Percentiles rank a stretch among this genome's conserved stretches.
These are phyloP conservation scores for Diorhabda elongata DNA, from an alignment of 1,140 invertebrate genomes.

Conservation along the genomic window DNA sequence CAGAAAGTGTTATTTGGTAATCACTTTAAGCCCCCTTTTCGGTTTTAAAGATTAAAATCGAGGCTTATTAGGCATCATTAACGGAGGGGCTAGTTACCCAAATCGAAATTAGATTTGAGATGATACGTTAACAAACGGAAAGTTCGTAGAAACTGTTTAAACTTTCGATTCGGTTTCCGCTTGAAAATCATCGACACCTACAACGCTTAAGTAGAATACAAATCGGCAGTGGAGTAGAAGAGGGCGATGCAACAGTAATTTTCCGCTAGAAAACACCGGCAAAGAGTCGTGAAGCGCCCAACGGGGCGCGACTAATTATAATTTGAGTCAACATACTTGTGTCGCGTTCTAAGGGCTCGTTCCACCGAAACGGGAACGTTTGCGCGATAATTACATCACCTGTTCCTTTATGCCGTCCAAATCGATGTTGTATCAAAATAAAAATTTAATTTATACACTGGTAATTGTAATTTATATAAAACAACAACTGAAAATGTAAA, in stretches of 20 bases:
- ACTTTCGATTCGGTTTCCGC: not conserved
- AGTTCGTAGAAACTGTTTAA: not conserved
- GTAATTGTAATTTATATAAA: too few species aligned
- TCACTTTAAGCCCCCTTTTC: conserved; percentile 13
- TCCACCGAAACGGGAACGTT: not conserved
- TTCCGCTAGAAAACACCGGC: conserved; percentile 8
- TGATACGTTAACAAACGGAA: not conserved
- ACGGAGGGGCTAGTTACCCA: not conserved
- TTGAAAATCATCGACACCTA: conserved; percentile 10
- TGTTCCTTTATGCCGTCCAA: not conserved
- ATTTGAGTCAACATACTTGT: conserved; percentile 15
- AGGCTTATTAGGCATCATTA: not conserved
- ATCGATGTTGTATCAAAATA: too few species aligned
- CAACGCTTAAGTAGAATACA: not conserved
- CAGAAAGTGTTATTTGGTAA: conserved; percentile 12
- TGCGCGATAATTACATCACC: not conserved
- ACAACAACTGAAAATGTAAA: too few species aligned
- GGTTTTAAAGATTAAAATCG: conserved; percentile 11
- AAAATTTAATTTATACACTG: too few species aligned
- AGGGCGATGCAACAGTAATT: conserved; percentile 12
- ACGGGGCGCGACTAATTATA: conserved; percentile 8
- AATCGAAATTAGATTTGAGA: not conserved
- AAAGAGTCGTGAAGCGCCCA: conserved; percentile 12
- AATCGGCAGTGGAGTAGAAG: not conserved
- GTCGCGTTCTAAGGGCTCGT: conserved; percentile 10